Evolutionary conservation across 2,113 vertebrate species (phyloP).

Genomic region (Orthonyx spaldingii): DNA sequence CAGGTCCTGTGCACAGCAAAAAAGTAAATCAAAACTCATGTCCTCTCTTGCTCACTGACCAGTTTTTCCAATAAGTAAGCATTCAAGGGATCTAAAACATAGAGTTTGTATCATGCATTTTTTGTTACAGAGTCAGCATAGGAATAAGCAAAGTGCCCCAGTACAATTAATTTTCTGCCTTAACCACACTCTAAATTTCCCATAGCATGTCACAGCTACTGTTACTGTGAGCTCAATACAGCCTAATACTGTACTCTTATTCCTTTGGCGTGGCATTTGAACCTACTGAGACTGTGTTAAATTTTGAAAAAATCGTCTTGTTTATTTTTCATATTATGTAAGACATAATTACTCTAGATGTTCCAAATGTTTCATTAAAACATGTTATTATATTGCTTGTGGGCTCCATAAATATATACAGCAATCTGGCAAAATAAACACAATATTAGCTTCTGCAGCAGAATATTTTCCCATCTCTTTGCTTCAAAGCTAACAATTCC

Average conservation of each 20-base stretch:
- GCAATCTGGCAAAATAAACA: not conserved
- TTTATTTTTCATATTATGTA: not conserved
- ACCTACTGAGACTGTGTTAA: not conserved
- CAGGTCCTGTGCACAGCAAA: not conserved
- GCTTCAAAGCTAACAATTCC: not conserved
- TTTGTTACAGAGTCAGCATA: not conserved
- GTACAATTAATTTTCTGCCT: not conserved
- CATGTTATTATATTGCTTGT: not conserved
- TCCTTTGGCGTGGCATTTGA: not conserved
- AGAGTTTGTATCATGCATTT: not conserved
- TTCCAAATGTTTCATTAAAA: not conserved
- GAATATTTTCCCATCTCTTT: not conserved
- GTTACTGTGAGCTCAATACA: not conserved
- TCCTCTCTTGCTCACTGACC: not conserved
- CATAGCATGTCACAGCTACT: not conserved
- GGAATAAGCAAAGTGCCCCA: not conserved
- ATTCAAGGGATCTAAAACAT: not conserved
- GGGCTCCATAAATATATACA: not conserved
- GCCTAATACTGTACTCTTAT: not conserved
- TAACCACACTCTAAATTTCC: not conserved
- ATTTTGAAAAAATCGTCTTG: not conserved
- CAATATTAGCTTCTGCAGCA: not conserved
- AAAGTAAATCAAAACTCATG: not conserved
- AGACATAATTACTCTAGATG: not conserved
- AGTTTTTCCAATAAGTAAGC: not conserved